Evolutionary conservation across 2,113 vertebrate genomes (phyloP).

Genomic region (Noctilio leporinus): DNA sequence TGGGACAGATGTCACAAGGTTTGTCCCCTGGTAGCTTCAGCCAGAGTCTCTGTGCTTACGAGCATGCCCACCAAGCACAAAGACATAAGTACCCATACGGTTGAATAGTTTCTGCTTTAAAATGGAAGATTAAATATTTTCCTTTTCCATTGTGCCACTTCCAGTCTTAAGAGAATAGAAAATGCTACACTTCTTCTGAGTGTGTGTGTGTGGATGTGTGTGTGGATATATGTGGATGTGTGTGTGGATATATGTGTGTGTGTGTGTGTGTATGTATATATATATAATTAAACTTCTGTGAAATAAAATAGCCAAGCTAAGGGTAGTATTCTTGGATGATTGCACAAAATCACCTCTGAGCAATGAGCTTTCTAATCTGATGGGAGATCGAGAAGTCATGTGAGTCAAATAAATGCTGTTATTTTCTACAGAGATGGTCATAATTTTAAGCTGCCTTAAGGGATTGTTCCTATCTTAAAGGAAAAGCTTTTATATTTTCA

Average conservation of each 20-base stretch:
- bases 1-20: not conserved
- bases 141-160: not conserved
- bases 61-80: not conserved
- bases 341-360: not conserved
- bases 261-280: too few relatives aligned
- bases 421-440: not conserved
- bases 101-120: not conserved
- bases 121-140: not conserved
- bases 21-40: not conserved
- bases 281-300: not conserved
- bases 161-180: not conserved
- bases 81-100: not conserved
- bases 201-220: too few relatives aligned
- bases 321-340: not conserved
- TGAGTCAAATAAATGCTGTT: not conserved
- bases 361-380: not conserved
- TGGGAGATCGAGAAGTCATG: not conserved
- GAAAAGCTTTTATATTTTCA: too few relatives aligned
- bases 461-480: too few relatives aligned
- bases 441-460: not conserved
- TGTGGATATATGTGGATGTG: too few relatives aligned
- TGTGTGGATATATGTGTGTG: too few relatives aligned
- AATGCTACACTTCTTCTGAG: not conserved
- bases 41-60: not conserved
- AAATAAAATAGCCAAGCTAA: conserved; percentile 33